phyloP scores from a whole-genome alignment of 2,113 vertebrate species.

The Phasianus colchicus region DNA sequence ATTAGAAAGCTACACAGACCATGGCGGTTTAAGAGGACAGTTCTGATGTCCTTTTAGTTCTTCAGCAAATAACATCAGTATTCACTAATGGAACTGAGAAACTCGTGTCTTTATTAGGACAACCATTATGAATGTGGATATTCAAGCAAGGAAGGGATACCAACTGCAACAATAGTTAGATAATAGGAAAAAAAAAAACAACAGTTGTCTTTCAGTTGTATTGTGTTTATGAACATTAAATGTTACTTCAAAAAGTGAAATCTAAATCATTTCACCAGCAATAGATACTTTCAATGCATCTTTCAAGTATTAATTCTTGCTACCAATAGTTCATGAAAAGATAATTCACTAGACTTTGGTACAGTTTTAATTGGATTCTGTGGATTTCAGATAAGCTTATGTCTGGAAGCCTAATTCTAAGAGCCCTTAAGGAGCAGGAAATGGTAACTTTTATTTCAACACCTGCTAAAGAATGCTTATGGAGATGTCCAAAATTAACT shows the following conservation, averaged over 20 bases:
- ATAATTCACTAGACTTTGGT: slow-evolving; percentile 81
- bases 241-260: background rate
- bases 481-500: background rate
- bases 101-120: background rate
- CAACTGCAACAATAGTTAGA: background rate
- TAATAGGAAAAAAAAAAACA: background rate
- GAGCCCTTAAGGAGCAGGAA: slow-evolving; percentile 54
- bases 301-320: slow-evolving; percentile 26
- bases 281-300: background rate
- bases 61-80: background rate
- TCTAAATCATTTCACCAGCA: background rate
- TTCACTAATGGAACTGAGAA: background rate
- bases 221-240: background rate
- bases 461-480: background rate
- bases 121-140: background rate
- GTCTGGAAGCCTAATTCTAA: slow-evolving; percentile 74
- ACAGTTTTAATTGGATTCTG: slow-evolving; percentile 86
- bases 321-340: slow-evolving; percentile 55
- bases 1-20: background rate
- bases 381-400: slow-evolving; percentile 82
- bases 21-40: background rate
- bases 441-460: slow-evolving; percentile 50
- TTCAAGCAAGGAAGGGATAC: background rate
- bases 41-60: background rate
- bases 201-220: background rate